Percentiles rank a stretch among this genome's conserved stretches.
These are phyloP conservation scores for Hoplodrina blanda DNA, from an alignment of 2,888 invertebrate genomes.

Conservation along the genomic window DNA sequence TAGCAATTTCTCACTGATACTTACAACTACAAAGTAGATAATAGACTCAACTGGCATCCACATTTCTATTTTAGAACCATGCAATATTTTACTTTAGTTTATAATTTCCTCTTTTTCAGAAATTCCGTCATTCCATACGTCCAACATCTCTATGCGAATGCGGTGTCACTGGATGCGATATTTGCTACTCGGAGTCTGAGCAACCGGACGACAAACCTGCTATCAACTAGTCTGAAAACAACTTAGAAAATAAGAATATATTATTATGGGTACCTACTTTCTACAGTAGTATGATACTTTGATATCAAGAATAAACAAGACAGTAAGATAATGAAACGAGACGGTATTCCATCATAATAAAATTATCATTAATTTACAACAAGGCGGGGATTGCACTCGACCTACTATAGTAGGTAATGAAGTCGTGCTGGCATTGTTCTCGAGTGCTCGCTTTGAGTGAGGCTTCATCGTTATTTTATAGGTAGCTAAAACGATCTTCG, in stretches of 20 bases:
- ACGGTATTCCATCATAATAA: constrained; percentile 75
- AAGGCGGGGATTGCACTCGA: constrained; percentile 76
- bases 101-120: constrained; percentile 89
- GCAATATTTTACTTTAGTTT: background rate
- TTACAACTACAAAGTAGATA: too few species aligned
- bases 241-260: constrained; percentile 57
- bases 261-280: constrained; percentile 33
- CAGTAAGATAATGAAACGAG: constrained; percentile 77
- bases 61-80: background rate
- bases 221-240: constrained; percentile 80
- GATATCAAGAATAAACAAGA: constrained; percentile 81
- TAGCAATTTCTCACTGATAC: too few species aligned
- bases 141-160: constrained; percentile 94
- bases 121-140: constrained; percentile 93
- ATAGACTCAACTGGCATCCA: background rate
- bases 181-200: constrained; percentile 87
- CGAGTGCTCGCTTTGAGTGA: constrained; percentile 21
- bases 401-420: constrained; percentile 70
- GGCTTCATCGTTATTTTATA: constrained; percentile 3
- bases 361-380: constrained; percentile 80
- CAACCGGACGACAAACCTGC: constrained; percentile 84
- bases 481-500: constrained; percentile 22
- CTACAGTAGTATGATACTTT: constrained; percentile 65
- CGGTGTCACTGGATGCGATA: constrained; percentile 94
- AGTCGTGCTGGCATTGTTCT: constrained; percentile 43